phyloP scores from a whole-genome alignment of 2,797 vertebrate genomes.

The Buphagus erythrorhynchus region DNA sequence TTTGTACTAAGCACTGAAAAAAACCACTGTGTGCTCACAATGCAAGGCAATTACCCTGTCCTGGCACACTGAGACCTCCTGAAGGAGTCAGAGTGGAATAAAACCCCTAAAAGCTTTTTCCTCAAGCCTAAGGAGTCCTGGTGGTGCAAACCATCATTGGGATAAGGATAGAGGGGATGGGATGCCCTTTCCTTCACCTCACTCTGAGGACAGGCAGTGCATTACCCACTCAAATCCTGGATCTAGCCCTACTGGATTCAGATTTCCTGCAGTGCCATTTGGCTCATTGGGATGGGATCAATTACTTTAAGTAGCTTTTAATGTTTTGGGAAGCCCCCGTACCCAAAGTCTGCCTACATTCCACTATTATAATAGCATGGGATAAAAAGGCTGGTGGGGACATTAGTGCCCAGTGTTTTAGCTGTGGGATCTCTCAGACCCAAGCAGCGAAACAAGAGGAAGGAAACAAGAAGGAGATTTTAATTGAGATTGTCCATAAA shows the following conservation, averaged over 20 bases:
- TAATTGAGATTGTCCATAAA: neutral
- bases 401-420: neutral
- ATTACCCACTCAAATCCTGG: neutral
- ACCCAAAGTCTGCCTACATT: neutral
- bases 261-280: neutral
- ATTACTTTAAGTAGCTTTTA: neutral
- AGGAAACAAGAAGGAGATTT: neutral
- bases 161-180: neutral
- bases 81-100: neutral
- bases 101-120: neutral
- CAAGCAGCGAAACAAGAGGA: neutral
- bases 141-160: neutral
- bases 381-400: neutral
- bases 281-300: neutral
- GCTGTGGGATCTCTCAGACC: neutral
- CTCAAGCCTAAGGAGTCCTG: neutral
- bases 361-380: accelerated
- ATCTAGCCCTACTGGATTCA: neutral
- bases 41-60: neutral
- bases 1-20: neutral
- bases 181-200: neutral
- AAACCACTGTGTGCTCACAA: neutral
- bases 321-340: neutral
- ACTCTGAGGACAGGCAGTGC: neutral
- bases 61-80: neutral